Evolutionary conservation across 2,113 vertebrate genomes (phyloP).

Genomic region (Plotosus lineatus): DNA sequence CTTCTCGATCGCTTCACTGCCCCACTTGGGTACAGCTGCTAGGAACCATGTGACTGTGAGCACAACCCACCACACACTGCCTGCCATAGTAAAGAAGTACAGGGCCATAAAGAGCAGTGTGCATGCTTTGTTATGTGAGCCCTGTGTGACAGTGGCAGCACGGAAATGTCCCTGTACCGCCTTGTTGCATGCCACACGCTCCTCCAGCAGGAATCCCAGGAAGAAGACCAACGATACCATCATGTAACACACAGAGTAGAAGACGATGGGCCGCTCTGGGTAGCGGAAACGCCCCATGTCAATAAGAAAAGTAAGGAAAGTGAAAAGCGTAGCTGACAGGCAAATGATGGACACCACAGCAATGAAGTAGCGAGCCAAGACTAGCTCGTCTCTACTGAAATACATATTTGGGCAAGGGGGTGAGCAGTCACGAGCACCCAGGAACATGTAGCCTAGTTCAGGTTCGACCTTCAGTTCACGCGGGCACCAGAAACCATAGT

Average conservation of each 20-base stretch:
- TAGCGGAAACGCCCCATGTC: slow-evolving; percentile 95
- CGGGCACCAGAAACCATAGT: slow-evolving; percentile 98
- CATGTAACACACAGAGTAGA: slow-evolving; percentile 99
- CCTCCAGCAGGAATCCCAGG: slow-evolving; percentile 92
- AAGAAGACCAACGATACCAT: slow-evolving; percentile 97
- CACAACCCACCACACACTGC: slow-evolving; percentile 98
- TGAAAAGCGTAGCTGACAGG: slow-evolving; percentile 95
- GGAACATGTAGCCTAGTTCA: slow-evolving; percentile 90
- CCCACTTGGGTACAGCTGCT: slow-evolving; percentile 97
- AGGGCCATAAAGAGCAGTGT: slow-evolving; percentile 98
- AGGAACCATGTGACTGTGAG: slow-evolving; percentile 99
- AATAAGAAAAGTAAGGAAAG: slow-evolving; percentile 97
- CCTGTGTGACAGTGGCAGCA: slow-evolving; percentile 90
- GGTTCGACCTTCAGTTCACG: slow-evolving; percentile 92
- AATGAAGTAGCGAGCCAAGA: slow-evolving; percentile 93
- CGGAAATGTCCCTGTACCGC: slow-evolving; percentile 82
- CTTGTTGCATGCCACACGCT: slow-evolving; percentile 89
- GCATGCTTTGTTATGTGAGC: slow-evolving; percentile 96
- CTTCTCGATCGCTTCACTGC: slow-evolving; percentile 98
- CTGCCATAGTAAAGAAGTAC: slow-evolving; percentile 99
- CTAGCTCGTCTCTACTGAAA: slow-evolving; percentile 87
- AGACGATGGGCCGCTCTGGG: slow-evolving; percentile 94
- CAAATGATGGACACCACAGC: slow-evolving; percentile 95
- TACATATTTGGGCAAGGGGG: slow-evolving; percentile 98
- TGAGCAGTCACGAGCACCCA: slow-evolving; percentile 90